A percentile compares a stretch with the other conserved stretches of the same genome.
phyloP scores from a whole-genome alignment of 1,140 invertebrate species.

The Ptiloglossa arizonensis region DNA sequence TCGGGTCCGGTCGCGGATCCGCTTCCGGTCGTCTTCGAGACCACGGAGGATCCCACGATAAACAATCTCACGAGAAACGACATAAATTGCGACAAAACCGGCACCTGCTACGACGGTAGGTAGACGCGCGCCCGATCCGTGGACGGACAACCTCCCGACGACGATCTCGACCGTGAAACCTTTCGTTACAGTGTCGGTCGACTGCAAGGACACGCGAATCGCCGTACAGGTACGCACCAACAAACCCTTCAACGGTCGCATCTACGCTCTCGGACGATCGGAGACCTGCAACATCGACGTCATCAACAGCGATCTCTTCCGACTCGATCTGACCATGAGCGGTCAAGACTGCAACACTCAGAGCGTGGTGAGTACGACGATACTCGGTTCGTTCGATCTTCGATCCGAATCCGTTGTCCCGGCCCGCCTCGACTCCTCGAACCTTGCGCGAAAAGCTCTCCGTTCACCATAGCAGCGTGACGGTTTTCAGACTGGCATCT shows the following conservation, averaged over 20 bases:
- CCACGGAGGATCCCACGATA: constrained; percentile 86
- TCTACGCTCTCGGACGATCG: constrained; percentile 95
- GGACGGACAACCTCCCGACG: too few species aligned
- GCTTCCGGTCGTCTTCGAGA: constrained; percentile 87
- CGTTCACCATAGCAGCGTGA: constrained; percentile 70
- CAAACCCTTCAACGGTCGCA: constrained; percentile 96
- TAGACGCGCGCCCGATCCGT: too few species aligned
- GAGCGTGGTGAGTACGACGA: constrained; percentile 87
- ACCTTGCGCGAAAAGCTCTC: constrained; percentile 42
- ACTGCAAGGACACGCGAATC: constrained; percentile 96
- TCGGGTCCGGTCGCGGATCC: constrained; percentile 74
- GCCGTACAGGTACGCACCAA: constrained; percentile 95
- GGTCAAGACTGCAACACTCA: constrained; percentile 97
- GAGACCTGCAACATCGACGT: constrained; percentile 98
- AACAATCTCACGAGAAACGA: constrained; percentile 89
- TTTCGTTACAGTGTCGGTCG: constrained; percentile 90
- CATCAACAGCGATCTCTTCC: constrained; percentile 94
- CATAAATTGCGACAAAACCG: constrained; percentile 95
- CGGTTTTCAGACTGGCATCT: constrained; percentile 91
- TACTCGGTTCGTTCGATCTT: too few species aligned
- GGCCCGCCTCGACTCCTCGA: background rate
- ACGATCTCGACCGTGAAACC: too few species aligned
- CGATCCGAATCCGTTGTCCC: background rate
- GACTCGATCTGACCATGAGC: constrained; percentile 94
- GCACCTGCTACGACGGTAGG: constrained; percentile 95